Percentiles rank a stretch among this genome's conserved stretches.
Evolutionary conservation across 2,888 invertebrate species (phyloP).

Genomic region (Leptinotarsa haldemani): DNA sequence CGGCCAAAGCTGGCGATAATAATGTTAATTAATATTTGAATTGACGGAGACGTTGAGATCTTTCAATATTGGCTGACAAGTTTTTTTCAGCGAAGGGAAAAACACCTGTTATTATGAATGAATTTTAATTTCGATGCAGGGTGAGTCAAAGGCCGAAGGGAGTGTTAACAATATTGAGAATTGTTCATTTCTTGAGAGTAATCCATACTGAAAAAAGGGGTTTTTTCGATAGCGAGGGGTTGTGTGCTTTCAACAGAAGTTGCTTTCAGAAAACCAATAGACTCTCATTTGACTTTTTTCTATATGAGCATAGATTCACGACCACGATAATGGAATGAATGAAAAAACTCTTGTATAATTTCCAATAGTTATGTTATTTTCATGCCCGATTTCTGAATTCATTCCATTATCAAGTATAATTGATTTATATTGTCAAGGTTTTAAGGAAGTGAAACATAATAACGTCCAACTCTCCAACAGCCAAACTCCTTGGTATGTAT

Average conservation of each 20-base stretch:
- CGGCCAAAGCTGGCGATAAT: conserved; percentile 70
- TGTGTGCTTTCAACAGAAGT: neutral
- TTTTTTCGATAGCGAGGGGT: neutral
- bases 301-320: too few species aligned
- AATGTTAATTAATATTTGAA: conserved; percentile 74
- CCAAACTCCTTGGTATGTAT: too few species aligned
- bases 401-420: too few species aligned
- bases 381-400: too few species aligned
- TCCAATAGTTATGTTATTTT: too few species aligned
- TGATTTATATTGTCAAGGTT: too few species aligned
- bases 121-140: conserved; percentile 53
- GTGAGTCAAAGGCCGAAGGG: conserved; percentile 23
- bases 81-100: conserved; percentile 46
- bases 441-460: too few species aligned
- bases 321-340: too few species aligned
- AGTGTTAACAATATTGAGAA: conserved; percentile 26
- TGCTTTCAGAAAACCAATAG: too few species aligned
- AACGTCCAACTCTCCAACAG: too few species aligned
- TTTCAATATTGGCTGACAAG: conserved; percentile 59
- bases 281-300: too few species aligned
- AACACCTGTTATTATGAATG: conserved; percentile 54
- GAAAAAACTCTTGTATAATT: too few species aligned
- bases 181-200: conserved; percentile 21
- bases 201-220: neutral
- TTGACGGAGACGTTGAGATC: conserved; percentile 63